A percentile compares a stretch with the other conserved stretches of the same genome.
phyloP scores from a whole-genome alignment of 2,113 vertebrate genomes.

The Cygnus atratus region DNA sequence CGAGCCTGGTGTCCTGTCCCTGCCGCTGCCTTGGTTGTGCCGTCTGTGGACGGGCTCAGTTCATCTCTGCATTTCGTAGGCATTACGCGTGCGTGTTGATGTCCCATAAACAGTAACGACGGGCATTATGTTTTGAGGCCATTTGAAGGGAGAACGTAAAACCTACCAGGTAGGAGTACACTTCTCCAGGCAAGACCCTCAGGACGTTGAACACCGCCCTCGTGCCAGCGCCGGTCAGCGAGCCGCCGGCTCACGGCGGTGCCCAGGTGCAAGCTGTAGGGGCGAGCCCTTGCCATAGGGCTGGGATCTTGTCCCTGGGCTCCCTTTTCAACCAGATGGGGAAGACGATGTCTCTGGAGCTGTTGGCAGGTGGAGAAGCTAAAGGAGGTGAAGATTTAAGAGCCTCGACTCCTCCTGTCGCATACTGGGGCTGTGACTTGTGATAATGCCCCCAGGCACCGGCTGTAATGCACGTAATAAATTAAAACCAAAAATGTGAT shows the following conservation, averaged over 20 bases:
- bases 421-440: constrained; percentile 24
- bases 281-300: background rate
- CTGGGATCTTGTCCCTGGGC: background rate
- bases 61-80: accelerated
- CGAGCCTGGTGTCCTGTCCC: accelerated
- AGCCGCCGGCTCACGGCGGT: background rate
- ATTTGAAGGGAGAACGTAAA: background rate
- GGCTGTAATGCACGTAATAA: constrained; percentile 57
- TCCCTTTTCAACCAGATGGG: background rate
- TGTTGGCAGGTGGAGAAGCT: constrained; percentile 31
- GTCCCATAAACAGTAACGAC: background rate
- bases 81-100: accelerated
- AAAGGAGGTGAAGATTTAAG: constrained; percentile 65
- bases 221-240: background rate
- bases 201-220: background rate
- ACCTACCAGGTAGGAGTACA: background rate
- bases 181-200: background rate
- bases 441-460: constrained; percentile 51
- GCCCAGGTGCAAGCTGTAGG: background rate
- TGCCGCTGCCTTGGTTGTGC: background rate
- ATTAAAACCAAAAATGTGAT: constrained; percentile 71
- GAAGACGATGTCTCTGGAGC: background rate
- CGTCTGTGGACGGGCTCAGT: background rate
- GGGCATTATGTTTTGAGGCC: background rate
- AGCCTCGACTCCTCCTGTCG: constrained; percentile 13